A percentile compares a stretch with the other conserved stretches of the same genome.
Evolutionary conservation across 2,888 invertebrate species (phyloP).

Genomic region (Eupelmus urozonus): DNA sequence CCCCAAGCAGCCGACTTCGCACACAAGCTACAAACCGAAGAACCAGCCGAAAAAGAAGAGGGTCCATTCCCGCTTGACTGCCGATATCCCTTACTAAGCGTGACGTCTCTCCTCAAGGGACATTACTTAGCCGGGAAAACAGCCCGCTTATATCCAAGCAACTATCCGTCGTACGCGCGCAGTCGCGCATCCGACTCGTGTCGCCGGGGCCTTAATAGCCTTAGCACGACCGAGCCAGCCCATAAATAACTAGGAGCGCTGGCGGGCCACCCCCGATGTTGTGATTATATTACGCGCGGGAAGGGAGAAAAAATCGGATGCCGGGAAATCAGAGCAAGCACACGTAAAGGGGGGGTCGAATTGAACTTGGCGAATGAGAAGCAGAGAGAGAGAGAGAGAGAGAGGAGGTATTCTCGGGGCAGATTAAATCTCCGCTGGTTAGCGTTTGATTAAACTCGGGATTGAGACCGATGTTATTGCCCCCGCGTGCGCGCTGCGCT

Average conservation of each 20-base stretch:
- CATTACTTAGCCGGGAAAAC: neutral
- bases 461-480: constrained; percentile 75
- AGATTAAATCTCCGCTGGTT: constrained; percentile 77
- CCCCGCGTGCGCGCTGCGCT: constrained; percentile 65
- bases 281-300: constrained; percentile 75
- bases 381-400: constrained; percentile 49
- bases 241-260: constrained; percentile 77
- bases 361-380: constrained; percentile 43
- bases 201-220: constrained; percentile 48
- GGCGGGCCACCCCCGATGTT: constrained; percentile 75
- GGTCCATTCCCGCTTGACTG: no score
- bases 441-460: constrained; percentile 77
- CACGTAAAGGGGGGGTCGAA: constrained; percentile 36
- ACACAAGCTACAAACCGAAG: no score
- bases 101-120: constrained; percentile 31
- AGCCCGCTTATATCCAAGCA: neutral
- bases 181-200: neutral
- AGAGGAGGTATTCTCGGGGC: constrained; percentile 64
- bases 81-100: neutral
- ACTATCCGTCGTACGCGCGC: constrained; percentile 18
- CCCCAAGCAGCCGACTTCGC: no score
- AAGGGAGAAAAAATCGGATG: constrained; percentile 39
- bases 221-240: constrained; percentile 35
- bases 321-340: neutral
- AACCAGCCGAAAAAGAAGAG: no score